phyloP scores from a whole-genome alignment of 2,888 invertebrate species.

The Pollenia labialis region DNA sequence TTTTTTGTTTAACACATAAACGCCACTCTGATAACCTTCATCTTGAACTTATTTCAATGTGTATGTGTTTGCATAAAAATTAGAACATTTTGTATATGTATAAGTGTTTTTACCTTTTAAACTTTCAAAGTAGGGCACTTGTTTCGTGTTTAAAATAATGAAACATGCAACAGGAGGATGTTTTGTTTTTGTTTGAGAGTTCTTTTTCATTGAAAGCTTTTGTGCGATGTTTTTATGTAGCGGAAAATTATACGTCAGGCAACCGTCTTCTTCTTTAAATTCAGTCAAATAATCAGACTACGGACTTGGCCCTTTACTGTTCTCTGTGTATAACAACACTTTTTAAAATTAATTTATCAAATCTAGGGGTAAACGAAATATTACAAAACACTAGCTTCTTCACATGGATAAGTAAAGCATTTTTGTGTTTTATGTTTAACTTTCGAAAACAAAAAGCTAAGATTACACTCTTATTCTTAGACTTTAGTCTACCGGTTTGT shows the following conservation, averaged over 20 bases:
- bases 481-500: too few species aligned
- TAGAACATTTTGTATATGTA: slow-evolving; percentile 4
- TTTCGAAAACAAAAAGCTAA: too few species aligned
- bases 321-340: too few species aligned
- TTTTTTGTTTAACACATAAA: slow-evolving; percentile 13
- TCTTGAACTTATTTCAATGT: slow-evolving; percentile 65
- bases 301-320: too few species aligned
- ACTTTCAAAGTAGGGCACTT: slow-evolving; percentile 46
- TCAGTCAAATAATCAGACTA: too few species aligned
- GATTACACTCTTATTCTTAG: too few species aligned
- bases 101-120: slow-evolving; percentile 1
- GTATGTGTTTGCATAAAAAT: not conserved
- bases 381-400: too few species aligned
- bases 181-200: slow-evolving; percentile 28
- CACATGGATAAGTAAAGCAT: too few species aligned
- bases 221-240: slow-evolving; percentile 3
- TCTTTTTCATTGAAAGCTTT: slow-evolving; percentile 25
- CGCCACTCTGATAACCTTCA: slow-evolving; percentile 61
- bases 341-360: too few species aligned
- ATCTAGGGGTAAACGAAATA: too few species aligned
- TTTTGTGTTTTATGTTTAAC: too few species aligned
- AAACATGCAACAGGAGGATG: slow-evolving; percentile 70
- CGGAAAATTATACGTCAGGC: not conserved
- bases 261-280: too few species aligned
- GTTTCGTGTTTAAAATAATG: slow-evolving; percentile 16